Evolutionary conservation across 2,888 invertebrate species (phyloP), one percentile per base, ranked within the genome.

Genomic region (Kuschelorhynchus macadamiae): DNA sequence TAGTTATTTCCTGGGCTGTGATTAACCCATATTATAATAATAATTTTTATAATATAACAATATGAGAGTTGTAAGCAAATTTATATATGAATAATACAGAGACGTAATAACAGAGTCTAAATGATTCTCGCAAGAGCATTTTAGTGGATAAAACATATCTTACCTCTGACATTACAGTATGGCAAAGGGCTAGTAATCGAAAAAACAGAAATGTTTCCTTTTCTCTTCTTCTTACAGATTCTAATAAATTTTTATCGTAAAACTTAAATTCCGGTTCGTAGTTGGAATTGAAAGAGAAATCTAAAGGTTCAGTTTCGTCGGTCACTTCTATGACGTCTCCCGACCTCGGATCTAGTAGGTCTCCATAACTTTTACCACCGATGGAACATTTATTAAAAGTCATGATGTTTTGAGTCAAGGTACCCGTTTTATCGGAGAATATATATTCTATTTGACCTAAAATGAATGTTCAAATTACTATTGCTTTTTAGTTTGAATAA

Each of bases 391-490:
- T 98, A 85, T 98, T 98, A 85, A 99, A 99, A 62, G 97, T 96
- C 99, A 99, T 99, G 77, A 99, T 97, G 84, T 99, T 99, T 88
- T 98, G 97, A 21, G 99, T 99, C 64, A 99, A 87, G 11, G 99
- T 99, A 77, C 99, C 99, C 71, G 99, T 99, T 87, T 99, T 99
- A 85, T 99, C 99, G 52, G 97, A 97, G 87, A 99, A 99, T 81
- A 99, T 94, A 85, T 99, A 99, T 85, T 99, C 97, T 79, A 99
- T 98, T 87, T 98, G 97, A 75, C 98, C 89, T 88, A 82, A 30
- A 74, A 73, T 25, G 7, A 7, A 25, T 7, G n/a, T n/a, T n/a
- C n/a, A n/a, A n/a, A n/a, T n/a, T n/a, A n/a, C n/a, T n/a, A n/a
- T n/a, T n/a, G n/a, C n/a, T n/a, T n/a, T n/a, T n/a, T n/a, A n/a